Conservation (phyloP, 2,797 vertebrate genomes). For the Acanthurus leucopareius region DNA sequence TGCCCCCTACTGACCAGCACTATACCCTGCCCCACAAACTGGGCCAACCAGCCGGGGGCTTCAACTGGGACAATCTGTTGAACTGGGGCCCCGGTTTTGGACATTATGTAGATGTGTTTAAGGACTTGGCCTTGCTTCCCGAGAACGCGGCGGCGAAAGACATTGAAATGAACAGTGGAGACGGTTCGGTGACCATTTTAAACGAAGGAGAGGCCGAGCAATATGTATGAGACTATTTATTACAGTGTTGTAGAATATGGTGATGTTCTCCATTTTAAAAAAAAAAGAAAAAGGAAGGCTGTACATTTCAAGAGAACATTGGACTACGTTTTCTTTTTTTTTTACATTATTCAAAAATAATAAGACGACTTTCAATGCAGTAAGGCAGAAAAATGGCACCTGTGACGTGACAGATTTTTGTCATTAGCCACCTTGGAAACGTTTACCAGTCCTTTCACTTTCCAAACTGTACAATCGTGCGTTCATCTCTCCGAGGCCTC, state of each 20-base stretch:
- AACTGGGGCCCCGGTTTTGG: conserved; percentile 99
- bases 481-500: conserved; percentile 61
- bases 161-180: conserved; percentile 91
- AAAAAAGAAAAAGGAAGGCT: conserved; percentile 60
- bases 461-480: conserved; percentile 49
- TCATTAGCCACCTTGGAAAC: conserved; percentile 68
- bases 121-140: conserved; percentile 96
- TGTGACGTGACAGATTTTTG: conserved; percentile 58
- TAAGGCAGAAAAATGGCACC: conserved; percentile 84
- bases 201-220: conserved; percentile 96
- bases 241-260: conserved; percentile 75
- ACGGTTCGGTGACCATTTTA: conserved; percentile 88
- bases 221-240: conserved; percentile 93
- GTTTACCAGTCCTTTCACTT: conserved; percentile 72
- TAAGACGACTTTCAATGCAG: conserved; percentile 88
- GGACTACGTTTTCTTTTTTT: conserved; percentile 59
- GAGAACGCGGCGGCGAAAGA: conserved; percentile 89
- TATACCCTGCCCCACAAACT: conserved; percentile 90
- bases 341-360: conserved; percentile 68
- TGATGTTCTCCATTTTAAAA: conserved; percentile 65
- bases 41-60: conserved; percentile 90
- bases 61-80: conserved; percentile 99
- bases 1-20: conserved; percentile 82
- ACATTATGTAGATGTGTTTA: conserved; percentile 98
- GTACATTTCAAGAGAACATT: conserved; percentile 78